Evolutionary conservation across 1,140 invertebrate genomes (phyloP).

Genomic region (Pogonomyrmex barbatus): DNA sequence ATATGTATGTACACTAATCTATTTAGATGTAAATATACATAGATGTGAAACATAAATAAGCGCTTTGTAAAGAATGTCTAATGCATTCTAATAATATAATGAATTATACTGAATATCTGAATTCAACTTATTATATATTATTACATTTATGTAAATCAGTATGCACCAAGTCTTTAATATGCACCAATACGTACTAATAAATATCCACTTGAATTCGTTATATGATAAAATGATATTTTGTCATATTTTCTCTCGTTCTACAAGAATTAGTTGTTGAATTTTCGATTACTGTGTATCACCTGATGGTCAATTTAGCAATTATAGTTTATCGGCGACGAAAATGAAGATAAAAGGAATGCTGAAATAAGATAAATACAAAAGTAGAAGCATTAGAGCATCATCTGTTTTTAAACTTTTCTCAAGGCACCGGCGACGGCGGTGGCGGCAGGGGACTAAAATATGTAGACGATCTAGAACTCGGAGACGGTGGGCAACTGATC

Average conservation of each 20-base stretch:
- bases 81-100: not conserved
- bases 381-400: not conserved
- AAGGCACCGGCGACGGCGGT: constrained; percentile 90
- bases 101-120: not conserved
- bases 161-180: not conserved
- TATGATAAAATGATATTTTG: not conserved
- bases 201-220: not conserved
- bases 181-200: not conserved
- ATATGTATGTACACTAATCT: not conserved
- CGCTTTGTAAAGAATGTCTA: not conserved
- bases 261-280: not conserved
- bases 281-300: not conserved
- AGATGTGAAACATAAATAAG: constrained; percentile 15
- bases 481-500: constrained; percentile 91
- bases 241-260: constrained; percentile 1
- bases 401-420: constrained; percentile 10
- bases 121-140: not conserved
- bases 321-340: not conserved
- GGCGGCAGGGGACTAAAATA: constrained; percentile 91
- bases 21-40: not conserved
- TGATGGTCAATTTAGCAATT: not conserved
- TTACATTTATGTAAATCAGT: not conserved
- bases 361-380: constrained; percentile 35
- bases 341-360: not conserved
- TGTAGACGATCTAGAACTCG: constrained; percentile 91